Base-by-base conservation (phyloP, 2,888 invertebrate species). In the Aporophyla nigra region DNA sequence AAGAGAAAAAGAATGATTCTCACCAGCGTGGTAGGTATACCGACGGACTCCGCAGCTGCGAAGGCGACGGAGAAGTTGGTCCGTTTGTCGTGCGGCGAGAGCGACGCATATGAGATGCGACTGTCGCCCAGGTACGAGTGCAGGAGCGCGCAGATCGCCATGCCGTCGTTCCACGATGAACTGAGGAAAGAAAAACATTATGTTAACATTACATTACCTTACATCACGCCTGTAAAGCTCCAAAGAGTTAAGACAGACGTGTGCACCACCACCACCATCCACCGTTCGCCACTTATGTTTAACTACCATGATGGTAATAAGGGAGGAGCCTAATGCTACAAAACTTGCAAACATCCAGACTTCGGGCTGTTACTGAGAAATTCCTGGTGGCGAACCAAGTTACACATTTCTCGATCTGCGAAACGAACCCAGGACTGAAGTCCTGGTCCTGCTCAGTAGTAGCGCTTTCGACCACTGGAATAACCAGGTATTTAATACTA, bases 141-240 rank as follows among this genome's bases (percentile, higher is more conserved):
- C 84, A 99, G 96, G 72, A 99, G 97, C 53, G 99, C 99, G 96
- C 99, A 99, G 70, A 99, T 97, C 10, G 99, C 99, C 90, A 99
- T 95, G 5, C 98, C 99, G 95, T 99, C 99, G 96, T 99, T 99
- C 99, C 99, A 99, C 71, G 99, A 99, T 86, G 99, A 98, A 79
- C 97, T 97, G 49, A 0, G 12, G 27, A 5, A 10, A 53, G 5
- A 14, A 43, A n/a, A 24, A 49, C 6, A 65, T 24, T 27, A 53
- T 21, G 53, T 53, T 53, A 53, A 53, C 10, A 21, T 24, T 24
- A 24, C 16, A 58, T 33, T 33, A 33, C 43, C 7, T 24, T 16
- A 58, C n/a, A 56, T 58, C 56, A 16, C 24, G 7, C 2, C 7
- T 24, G 24, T 58, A 58, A n/a, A 58, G 16, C 16, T 7, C 56